phyloP scores from a whole-genome alignment of 2,888 invertebrate species.

The Elegia similella region DNA sequence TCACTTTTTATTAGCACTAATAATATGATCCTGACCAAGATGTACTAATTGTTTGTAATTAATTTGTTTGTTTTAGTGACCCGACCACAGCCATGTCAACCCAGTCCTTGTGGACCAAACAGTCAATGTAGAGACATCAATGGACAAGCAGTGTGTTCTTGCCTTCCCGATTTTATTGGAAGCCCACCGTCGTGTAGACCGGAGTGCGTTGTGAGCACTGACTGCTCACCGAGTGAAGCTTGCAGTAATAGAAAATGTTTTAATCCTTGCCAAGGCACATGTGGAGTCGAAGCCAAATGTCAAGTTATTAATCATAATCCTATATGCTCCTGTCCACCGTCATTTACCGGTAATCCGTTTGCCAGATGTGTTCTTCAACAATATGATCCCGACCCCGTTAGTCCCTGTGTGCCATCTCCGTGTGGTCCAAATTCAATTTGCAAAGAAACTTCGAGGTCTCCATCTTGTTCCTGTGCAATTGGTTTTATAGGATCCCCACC shows the following conservation, averaged over 20 bases:
- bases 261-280: constrained; percentile 92
- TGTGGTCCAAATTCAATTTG: constrained; percentile 91
- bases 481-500: constrained; percentile 87
- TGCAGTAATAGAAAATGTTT: constrained; percentile 90
- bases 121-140: constrained; percentile 88
- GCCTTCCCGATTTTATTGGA: constrained; percentile 86
- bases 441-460: constrained; percentile 83
- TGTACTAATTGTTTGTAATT: not conserved
- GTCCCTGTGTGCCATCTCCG: constrained; percentile 90
- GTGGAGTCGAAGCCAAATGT: constrained; percentile 88
- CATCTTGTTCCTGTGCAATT: constrained; percentile 88
- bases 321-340: constrained; percentile 86
- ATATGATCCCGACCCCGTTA: constrained; percentile 72
- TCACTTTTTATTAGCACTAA: no score
- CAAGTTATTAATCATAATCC: constrained; percentile 91
- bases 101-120: constrained; percentile 89
- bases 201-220: constrained; percentile 88
- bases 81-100: constrained; percentile 61
- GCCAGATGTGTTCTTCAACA: constrained; percentile 81
- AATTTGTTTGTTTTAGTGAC: constrained; percentile 48
- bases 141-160: constrained; percentile 87
- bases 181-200: constrained; percentile 90
- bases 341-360: constrained; percentile 89
- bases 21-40: no score
- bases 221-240: constrained; percentile 87